Evolutionary conservation across 2,113 vertebrate genomes (phyloP).

Genomic region (Takifugu bimaculatus): DNA sequence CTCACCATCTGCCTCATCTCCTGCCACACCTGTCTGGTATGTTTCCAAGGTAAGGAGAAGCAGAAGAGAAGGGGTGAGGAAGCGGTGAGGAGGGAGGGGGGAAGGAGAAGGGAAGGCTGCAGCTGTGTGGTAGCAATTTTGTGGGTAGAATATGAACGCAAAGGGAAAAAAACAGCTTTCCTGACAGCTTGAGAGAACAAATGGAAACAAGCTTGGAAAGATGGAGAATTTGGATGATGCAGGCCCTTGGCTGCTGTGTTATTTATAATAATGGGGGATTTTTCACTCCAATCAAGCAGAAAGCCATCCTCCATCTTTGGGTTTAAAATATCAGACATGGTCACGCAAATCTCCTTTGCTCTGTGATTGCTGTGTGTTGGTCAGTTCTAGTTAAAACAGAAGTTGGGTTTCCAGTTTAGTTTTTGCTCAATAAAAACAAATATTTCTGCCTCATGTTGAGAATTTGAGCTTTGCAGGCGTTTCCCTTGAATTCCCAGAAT

Average conservation of each 20-base stretch:
- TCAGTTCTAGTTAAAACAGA: too few species aligned
- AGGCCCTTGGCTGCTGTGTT: conserved; percentile 9
- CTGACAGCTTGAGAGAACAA: conserved; percentile 44
- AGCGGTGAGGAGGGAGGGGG: conserved; percentile 22
- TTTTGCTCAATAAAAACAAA: too few species aligned
- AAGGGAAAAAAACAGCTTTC: conserved; percentile 26
- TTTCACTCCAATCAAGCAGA: too few species aligned
- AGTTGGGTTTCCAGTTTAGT: too few species aligned
- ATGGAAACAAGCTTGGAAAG: conserved; percentile 23
- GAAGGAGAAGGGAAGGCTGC: conserved; percentile 36
- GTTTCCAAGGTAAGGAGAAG: conserved; percentile 32
- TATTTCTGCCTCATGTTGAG: too few species aligned
- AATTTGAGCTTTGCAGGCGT: too few species aligned
- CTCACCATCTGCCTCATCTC: conserved; percentile 68
- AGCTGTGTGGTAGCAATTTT: conserved; percentile 51
- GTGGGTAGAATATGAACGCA: conserved; percentile 44
- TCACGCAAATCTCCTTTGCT: too few species aligned
- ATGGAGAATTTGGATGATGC: conserved; percentile 19
- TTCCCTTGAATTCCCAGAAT: too few species aligned
- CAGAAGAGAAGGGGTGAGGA: conserved; percentile 17
- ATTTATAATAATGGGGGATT: too few species aligned
- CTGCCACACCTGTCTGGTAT: conserved; percentile 61
- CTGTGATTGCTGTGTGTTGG: too few species aligned
- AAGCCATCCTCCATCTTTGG: too few species aligned
- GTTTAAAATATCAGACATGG: too few species aligned